These are phyloP conservation scores for Globodera rostochiensis DNA, from an alignment of 1,140 invertebrate species.

Conservation along the genomic window DNA sequence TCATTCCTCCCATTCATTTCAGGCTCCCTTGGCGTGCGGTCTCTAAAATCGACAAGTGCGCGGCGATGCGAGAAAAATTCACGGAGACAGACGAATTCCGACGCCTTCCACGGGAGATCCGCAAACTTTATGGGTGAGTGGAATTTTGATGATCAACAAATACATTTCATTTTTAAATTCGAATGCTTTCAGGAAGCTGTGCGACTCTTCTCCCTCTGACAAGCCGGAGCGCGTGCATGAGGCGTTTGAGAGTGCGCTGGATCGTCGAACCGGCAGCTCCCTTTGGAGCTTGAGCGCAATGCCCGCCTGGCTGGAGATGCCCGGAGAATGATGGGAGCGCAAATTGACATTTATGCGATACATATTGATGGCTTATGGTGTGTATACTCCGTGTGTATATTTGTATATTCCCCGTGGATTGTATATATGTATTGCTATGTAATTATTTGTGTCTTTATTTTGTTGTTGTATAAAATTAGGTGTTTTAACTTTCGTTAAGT, in stretches of 20 bases:
- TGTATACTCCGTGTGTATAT: too few relatives aligned
- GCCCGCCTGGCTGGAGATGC: not conserved
- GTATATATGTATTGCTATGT: too few relatives aligned
- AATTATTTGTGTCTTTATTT: too few relatives aligned
- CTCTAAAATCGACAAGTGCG: not conserved
- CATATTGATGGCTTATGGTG: too few relatives aligned
- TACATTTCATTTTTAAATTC: not conserved
- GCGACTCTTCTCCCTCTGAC: not conserved
- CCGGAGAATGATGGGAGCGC: not conserved
- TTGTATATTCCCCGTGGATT: too few relatives aligned
- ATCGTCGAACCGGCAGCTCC: too few relatives aligned
- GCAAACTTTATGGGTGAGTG: conserved; percentile 7
- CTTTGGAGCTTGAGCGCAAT: not conserved
- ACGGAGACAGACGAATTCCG: not conserved
- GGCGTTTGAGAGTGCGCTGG: not conserved
- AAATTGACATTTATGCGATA: too few relatives aligned
- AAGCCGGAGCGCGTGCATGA: not conserved
- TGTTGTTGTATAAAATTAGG: too few relatives aligned
- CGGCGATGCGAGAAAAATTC: not conserved
- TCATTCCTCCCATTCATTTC: conserved; percentile 8
- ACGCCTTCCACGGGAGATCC: conserved; percentile 14
- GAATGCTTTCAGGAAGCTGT: not conserved
- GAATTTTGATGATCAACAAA: not conserved
- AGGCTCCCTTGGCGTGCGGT: conserved; percentile 35
- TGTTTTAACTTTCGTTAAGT: too few relatives aligned